Evolutionary conservation across 2,113 vertebrate species (phyloP).

Genomic region (Fulmarus glacialis): DNA sequence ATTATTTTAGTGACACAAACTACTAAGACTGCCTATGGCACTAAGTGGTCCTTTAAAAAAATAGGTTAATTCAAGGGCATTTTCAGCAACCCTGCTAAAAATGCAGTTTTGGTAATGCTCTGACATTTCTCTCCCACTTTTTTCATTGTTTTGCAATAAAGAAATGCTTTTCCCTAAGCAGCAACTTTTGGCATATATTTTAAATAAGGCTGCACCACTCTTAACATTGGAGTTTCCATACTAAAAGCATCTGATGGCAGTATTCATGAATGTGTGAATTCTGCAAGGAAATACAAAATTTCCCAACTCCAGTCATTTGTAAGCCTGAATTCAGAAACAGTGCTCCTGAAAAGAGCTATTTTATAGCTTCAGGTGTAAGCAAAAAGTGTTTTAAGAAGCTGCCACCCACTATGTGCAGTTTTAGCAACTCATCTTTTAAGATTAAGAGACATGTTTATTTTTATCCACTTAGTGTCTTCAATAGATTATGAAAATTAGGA

Average conservation of each 20-base stretch:
- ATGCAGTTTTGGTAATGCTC: background rate
- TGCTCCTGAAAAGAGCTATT: background rate
- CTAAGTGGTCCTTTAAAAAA: background rate
- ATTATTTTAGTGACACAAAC: background rate
- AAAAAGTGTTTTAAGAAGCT: background rate
- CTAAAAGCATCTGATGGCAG: background rate
- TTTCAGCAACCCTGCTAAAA: background rate
- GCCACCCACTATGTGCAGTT: background rate
- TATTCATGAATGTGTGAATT: background rate
- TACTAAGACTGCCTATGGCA: background rate
- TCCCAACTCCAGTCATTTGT: background rate
- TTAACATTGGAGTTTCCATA: background rate
- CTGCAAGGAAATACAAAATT: background rate
- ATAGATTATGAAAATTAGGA: slow-evolving; percentile 30
- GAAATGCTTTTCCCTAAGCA: background rate
- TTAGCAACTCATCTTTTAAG: background rate
- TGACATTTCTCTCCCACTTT: background rate
- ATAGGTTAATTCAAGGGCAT: background rate
- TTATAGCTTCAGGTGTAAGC: slow-evolving; percentile 35
- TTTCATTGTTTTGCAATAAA: background rate
- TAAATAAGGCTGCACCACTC: background rate
- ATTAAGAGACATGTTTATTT: slow-evolving; percentile 13
- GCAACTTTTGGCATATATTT: background rate
- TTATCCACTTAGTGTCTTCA: background rate
- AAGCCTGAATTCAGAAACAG: background rate